Conservation (phyloP, 2,888 invertebrate genomes). For the Stenurella melanura region DNA sequence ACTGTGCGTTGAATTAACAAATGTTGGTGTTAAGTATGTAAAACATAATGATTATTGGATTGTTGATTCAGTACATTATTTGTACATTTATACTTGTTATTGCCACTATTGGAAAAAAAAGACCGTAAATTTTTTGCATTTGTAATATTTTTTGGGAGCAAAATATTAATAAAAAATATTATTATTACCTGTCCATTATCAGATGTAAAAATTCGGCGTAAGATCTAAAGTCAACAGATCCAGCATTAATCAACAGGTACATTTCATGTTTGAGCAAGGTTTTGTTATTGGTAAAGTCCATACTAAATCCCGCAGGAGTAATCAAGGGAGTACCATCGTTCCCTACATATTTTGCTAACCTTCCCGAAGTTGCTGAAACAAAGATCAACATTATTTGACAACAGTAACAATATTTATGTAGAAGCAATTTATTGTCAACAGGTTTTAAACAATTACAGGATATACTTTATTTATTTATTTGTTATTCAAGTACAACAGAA, state of each 20-base stretch:
- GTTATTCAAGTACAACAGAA: too few relatives aligned
- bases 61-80: too few relatives aligned
- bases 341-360: constrained; percentile 86
- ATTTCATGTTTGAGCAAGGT: constrained; percentile 83
- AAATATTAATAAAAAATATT: constrained; percentile 59
- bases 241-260: constrained; percentile 85
- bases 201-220: constrained; percentile 82
- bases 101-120: too few relatives aligned
- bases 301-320: constrained; percentile 87
- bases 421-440: not conserved
- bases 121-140: too few relatives aligned
- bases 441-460: not conserved
- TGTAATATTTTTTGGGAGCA: too few relatives aligned
- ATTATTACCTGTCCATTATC: constrained; percentile 79
- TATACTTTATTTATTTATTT: too few relatives aligned
- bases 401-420: too few relatives aligned
- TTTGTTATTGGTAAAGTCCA: constrained; percentile 85
- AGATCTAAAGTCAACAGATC: constrained; percentile 83
- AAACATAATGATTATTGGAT: too few relatives aligned
- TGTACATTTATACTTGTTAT: too few relatives aligned
- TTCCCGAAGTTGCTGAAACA: constrained; percentile 84
- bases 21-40: too few relatives aligned
- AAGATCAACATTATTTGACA: constrained; percentile 26
- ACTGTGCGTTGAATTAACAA: too few relatives aligned
- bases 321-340: constrained; percentile 84